A percentile compares a stretch with the other conserved stretches of the same genome.
These are phyloP conservation scores for Acleris cristana DNA, from an alignment of 2,888 invertebrate species.

Conservation along the genomic window DNA sequence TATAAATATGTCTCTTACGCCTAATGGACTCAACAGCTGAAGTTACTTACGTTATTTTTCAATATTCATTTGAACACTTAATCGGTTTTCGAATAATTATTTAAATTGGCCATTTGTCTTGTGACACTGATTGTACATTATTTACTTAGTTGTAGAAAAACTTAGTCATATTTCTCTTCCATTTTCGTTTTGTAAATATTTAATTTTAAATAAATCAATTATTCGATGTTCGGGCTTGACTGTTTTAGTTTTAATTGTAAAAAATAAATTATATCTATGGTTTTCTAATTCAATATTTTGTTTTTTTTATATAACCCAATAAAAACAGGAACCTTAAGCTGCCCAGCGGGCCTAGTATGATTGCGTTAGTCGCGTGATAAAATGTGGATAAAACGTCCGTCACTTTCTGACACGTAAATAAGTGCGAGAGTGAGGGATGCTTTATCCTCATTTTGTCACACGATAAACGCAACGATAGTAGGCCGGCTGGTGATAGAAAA, in stretches of 20 bases:
- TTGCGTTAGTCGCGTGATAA: too few relatives aligned
- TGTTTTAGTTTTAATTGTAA: conserved; percentile 47
- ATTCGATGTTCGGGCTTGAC: conserved; percentile 43
- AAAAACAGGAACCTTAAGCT: background rate
- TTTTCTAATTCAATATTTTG: conserved; percentile 41
- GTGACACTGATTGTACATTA: conserved; percentile 12
- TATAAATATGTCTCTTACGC: too few relatives aligned
- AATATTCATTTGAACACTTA: background rate
- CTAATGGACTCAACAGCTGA: too few relatives aligned
- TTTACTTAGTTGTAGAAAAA: conserved; percentile 11
- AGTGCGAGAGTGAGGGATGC: too few relatives aligned
- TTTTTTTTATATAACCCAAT: background rate
- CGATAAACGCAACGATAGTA: too few relatives aligned
- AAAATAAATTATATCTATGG: conserved; percentile 50
- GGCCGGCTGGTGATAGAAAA: too few relatives aligned
- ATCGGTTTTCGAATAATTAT: background rate
- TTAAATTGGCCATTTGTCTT: background rate
- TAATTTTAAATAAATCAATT: conserved; percentile 31
- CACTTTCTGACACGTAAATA: too few relatives aligned
- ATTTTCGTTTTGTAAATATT: conserved; percentile 39
- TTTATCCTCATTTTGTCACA: too few relatives aligned
- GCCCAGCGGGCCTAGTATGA: too few relatives aligned
- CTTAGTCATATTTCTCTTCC: conserved; percentile 40
- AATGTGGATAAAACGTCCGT: too few relatives aligned
- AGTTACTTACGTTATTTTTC: too few relatives aligned